Percentiles rank a stretch among this genome's conserved stretches.
Evolutionary conservation across 2,113 vertebrate species (phyloP).

Genomic region (Leucosticte australis): DNA sequence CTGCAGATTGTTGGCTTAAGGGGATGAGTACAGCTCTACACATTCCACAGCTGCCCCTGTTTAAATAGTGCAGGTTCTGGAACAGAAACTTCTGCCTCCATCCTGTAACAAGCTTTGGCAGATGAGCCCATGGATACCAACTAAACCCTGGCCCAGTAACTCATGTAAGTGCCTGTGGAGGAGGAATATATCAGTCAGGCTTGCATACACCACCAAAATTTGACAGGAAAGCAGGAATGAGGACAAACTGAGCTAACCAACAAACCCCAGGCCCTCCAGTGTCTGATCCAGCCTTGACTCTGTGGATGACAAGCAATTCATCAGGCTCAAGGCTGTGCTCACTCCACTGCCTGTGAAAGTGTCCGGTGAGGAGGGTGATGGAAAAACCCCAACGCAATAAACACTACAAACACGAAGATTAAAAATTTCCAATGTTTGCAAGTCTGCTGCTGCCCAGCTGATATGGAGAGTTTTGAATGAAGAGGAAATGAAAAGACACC

Average conservation of each 20-base stretch:
- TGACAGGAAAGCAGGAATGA: not conserved
- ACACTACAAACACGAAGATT: constrained; percentile 55
- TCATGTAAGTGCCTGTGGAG: not conserved
- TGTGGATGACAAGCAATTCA: not conserved
- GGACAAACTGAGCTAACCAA: not conserved
- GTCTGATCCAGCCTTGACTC: not conserved
- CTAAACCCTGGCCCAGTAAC: not conserved
- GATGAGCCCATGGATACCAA: not conserved
- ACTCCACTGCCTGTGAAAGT: not conserved
- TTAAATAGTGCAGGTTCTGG: not conserved
- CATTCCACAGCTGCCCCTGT: not conserved
- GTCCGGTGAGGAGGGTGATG: not conserved
- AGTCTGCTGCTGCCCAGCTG: constrained; percentile 51
- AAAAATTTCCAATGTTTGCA: constrained; percentile 48
- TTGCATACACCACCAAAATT: not conserved
- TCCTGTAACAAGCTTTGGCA: not conserved
- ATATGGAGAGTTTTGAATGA: constrained; percentile 50
- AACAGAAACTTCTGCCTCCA: not conserved
- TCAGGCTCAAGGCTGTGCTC: not conserved
- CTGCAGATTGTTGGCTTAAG: not conserved
- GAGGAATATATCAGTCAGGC: not conserved
- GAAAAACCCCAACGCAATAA: constrained; percentile 61
- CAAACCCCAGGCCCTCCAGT: not conserved
- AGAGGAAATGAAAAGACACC: constrained; percentile 73
- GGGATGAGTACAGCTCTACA: not conserved